Evolutionary conservation across 2,113 vertebrate genomes (phyloP), one percentile per base, ranked within the genome.

Genomic region (Otocyon megalotis): DNA sequence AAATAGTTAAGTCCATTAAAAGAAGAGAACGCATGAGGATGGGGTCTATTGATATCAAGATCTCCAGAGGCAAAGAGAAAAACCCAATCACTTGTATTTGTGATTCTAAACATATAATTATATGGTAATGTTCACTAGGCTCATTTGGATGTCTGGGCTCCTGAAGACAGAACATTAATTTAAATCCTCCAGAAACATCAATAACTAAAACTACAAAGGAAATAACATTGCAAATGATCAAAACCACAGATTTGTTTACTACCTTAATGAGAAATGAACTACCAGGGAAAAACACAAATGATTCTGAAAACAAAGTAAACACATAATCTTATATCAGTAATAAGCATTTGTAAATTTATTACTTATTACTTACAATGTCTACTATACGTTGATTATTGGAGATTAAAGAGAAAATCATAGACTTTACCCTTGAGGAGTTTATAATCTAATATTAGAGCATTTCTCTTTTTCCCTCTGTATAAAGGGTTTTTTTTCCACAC

Each of bases 231-330:
- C 60, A 97, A 96, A 43, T 8, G 30, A 88, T 71, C 3, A 48
- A 77, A 93, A 79, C 86, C 63, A 85, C 17, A 88, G n/a, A 85
- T 80, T 67, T 67, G 6, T 83, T 97, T 88, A 69, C n/a, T 30
- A 32, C 9, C 28, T 53, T 53, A 93, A 53, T 58, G 80, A 94
- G 32, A 95, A 95, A 83, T 81, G n/a, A 74, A 48, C 43, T 93
- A 43, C 30, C 13, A 74, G 24, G 37, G 19, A 63, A 15, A 10
- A 84, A 83, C 76, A 96, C 19, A 79, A 77, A 86, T 28, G 7
- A 90, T 26, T 58, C 15, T 14, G 30, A 53, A 88, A 93, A 81
- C 17, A 81, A 69, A 87, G 37, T 37, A 86, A 93, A 22, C 0
- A 56, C 16, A 17, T 74, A 60, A 53, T 48, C 2, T 93, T 74